phyloP scores from a whole-genome alignment of 2,797 vertebrate genomes.

The Lophotriccus pileatus region DNA sequence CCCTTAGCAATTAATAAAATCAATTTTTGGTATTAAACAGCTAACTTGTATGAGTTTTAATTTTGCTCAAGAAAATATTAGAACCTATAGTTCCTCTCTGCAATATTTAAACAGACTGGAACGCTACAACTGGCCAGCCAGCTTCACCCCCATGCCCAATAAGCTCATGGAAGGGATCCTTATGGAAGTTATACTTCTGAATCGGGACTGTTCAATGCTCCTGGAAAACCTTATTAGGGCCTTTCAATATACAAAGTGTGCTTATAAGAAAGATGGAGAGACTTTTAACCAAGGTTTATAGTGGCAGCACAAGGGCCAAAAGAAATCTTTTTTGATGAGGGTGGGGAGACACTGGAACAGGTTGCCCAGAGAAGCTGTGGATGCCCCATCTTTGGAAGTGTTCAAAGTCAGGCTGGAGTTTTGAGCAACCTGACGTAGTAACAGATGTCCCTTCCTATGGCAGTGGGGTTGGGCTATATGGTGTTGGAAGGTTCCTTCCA shows the following conservation, averaged over 20 bases:
- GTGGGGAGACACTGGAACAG: background rate
- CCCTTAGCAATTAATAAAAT: too few species aligned
- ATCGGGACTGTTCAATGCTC: background rate
- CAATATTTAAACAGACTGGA: too few species aligned
- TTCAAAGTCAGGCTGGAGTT: background rate
- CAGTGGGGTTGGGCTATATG: background rate
- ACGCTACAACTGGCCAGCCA: too few species aligned
- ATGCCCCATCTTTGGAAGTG: rapidly evolving
- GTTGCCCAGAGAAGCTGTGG: background rate
- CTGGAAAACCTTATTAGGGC: rapidly evolving
- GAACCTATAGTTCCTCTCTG: too few species aligned
- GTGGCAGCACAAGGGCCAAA: background rate
- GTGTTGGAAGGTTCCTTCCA: background rate
- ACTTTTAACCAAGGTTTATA: background rate
- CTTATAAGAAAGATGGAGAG: background rate
- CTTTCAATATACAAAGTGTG: background rate
- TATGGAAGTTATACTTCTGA: background rate
- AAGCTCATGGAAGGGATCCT: background rate
- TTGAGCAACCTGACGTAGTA: background rate
- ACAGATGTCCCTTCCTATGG: background rate
- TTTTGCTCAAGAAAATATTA: too few species aligned
- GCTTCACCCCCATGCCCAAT: background rate
- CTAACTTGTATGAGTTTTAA: too few species aligned
- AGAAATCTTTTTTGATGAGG: background rate
- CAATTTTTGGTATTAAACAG: too few species aligned